phyloP scores from a whole-genome alignment of 2,797 vertebrate species.

The Hypotaenidia philippensis region DNA sequence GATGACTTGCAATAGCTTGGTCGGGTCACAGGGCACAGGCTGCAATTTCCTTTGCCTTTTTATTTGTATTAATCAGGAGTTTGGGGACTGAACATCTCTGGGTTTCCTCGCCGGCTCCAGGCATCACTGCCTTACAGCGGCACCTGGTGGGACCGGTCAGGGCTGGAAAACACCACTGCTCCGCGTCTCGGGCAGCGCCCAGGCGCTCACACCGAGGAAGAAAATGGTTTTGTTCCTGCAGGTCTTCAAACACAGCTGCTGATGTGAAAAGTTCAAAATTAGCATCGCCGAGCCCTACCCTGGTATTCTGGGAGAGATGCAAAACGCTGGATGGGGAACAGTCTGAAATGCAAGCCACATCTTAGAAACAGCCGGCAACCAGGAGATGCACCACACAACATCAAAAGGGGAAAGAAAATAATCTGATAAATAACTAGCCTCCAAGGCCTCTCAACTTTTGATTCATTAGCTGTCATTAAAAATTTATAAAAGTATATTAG shows the following conservation, averaged over 20 bases:
- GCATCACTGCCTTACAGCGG: slow-evolving; percentile 30
- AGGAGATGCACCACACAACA: neutral
- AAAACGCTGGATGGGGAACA: neutral
- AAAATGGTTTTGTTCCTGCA: neutral
- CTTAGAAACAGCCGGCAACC: neutral
- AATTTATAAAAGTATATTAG: slow-evolving; percentile 23
- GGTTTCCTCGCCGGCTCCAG: neutral
- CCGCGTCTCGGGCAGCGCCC: neutral
- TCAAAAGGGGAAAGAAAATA: neutral
- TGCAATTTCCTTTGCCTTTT: slow-evolving; percentile 62
- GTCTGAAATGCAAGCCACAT: neutral
- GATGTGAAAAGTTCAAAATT: neutral
- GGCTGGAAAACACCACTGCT: neutral
- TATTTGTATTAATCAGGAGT: slow-evolving; percentile 47
- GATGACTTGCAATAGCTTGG: neutral
- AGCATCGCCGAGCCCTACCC: neutral
- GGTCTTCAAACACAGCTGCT: neutral
- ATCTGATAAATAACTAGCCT: neutral
- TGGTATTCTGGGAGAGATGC: neutral
- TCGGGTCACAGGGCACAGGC: slow-evolving; percentile 57
- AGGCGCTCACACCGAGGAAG: neutral
- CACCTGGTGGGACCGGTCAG: slow-evolving; percentile 48
- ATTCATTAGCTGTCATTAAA: slow-evolving; percentile 50
- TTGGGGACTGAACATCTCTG: neutral
- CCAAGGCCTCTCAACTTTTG: slow-evolving; percentile 19